Conservation (phyloP, 2,113 vertebrate genomes). For the Micronycteris hirsuta region DNA sequence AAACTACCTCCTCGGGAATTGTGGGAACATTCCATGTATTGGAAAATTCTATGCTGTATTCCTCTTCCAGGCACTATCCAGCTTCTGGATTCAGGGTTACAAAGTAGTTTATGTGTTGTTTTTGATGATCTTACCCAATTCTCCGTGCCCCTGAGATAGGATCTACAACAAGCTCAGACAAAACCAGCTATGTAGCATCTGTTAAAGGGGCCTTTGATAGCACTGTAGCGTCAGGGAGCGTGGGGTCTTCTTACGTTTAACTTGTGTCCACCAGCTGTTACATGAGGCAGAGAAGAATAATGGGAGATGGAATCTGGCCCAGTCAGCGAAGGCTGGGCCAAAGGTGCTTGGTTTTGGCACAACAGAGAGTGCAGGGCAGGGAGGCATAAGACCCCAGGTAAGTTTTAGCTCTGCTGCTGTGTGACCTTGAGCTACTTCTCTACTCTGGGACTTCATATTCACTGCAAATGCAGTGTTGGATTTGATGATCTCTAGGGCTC, state of each 20-base stretch:
- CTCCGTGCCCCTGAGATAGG: background rate
- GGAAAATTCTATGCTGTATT: background rate
- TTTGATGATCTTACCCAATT: background rate
- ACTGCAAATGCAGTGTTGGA: background rate
- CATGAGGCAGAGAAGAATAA: background rate
- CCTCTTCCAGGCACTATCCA: background rate
- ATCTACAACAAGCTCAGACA: background rate
- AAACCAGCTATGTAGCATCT: background rate
- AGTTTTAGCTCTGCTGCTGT: constrained; percentile 1
- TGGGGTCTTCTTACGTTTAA: background rate
- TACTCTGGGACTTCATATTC: background rate
- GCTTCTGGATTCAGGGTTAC: background rate
- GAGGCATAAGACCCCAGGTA: background rate
- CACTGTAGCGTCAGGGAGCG: background rate
- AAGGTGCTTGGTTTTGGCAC: background rate
- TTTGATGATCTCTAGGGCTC: background rate
- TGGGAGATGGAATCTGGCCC: background rate
- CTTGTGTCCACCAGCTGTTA: background rate
- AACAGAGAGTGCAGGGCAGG: background rate
- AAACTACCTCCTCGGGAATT: background rate
- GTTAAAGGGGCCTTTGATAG: background rate
- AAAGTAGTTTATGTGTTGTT: background rate
- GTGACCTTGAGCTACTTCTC: constrained; percentile 18
- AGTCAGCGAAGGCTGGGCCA: background rate
- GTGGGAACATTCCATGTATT: background rate